Evolutionary conservation across 2,888 invertebrate species (phyloP).

Genomic region (Xanthia icteritia): DNA sequence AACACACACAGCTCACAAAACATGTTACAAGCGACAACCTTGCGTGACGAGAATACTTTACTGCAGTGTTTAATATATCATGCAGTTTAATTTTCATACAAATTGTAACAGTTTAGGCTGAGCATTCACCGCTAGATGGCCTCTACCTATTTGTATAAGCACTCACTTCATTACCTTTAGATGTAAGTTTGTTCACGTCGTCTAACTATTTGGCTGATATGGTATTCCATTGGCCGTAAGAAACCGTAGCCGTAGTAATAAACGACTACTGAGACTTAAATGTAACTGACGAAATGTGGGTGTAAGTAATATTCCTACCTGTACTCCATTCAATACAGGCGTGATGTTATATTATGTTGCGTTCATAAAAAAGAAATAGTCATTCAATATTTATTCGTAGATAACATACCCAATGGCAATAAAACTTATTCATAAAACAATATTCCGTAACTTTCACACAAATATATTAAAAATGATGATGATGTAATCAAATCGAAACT

Average conservation of each 20-base stretch:
- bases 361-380: constrained; percentile 25
- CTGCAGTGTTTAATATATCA: constrained; percentile 11
- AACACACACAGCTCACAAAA: constrained; percentile 12
- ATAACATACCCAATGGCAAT: constrained; percentile 56
- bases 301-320: not conserved
- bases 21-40: constrained; percentile 27
- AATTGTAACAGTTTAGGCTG: constrained; percentile 34
- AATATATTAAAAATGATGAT: constrained; percentile 39
- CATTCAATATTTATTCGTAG: constrained; percentile 50
- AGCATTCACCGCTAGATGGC: constrained; percentile 14
- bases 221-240: not conserved
- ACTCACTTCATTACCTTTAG: not conserved
- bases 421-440: constrained; percentile 53
- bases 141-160: not conserved
- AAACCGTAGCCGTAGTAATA: not conserved
- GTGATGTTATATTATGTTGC: not conserved
- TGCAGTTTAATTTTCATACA: constrained; percentile 34
- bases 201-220: not conserved
- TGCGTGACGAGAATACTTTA: constrained; percentile 40
- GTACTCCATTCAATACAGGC: not conserved
- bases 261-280: not conserved
- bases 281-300: no score
- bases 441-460: constrained; percentile 54
- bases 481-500: constrained; percentile 55
- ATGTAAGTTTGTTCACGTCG: not conserved